These are phyloP conservation scores for Philonicus albiceps DNA, from an alignment of 2,888 invertebrate species.

Conservation along the genomic window DNA sequence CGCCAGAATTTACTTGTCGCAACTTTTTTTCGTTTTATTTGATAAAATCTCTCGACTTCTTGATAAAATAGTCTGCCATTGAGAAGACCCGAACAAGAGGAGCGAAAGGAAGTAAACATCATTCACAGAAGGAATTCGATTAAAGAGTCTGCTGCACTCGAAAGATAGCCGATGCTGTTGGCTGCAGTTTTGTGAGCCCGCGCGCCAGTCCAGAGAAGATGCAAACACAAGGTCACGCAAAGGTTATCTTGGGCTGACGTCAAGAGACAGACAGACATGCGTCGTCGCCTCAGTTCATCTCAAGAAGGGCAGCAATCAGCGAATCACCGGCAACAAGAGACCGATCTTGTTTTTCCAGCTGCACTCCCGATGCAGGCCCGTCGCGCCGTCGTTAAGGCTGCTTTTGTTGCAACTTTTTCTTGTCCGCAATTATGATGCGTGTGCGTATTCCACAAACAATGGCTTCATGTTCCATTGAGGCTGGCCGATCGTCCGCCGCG, in stretches of 20 bases:
- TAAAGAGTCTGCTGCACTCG: constrained; percentile 30
- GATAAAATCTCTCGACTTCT: constrained; percentile 33
- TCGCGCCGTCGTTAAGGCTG: background rate
- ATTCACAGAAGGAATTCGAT: constrained; percentile 35
- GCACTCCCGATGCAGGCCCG: constrained; percentile 20
- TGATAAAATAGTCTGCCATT: constrained; percentile 45
- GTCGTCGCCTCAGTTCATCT: constrained; percentile 40
- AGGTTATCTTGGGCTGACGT: constrained; percentile 46
- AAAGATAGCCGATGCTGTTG: constrained; percentile 16
- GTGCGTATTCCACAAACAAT: constrained; percentile 36
- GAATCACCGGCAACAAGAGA: constrained; percentile 14
- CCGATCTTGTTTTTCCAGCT: constrained; percentile 40
- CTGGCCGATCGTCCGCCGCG: constrained; percentile 11
- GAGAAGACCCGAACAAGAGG: constrained; percentile 33
- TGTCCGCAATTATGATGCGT: constrained; percentile 38
- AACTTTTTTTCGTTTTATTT: constrained; percentile 7
- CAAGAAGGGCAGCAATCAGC: constrained; percentile 33
- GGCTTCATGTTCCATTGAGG: constrained; percentile 9
- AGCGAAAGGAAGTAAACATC: constrained; percentile 35
- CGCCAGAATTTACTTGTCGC: constrained; percentile 20
- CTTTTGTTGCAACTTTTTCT: constrained; percentile 33
- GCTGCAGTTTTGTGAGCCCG: background rate
- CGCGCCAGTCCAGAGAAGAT: background rate
- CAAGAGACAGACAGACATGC: constrained; percentile 47
- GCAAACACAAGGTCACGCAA: constrained; percentile 46